Percentiles rank a stretch among this genome's conserved stretches.
Evolutionary conservation across 2,113 vertebrate genomes (phyloP).

Genomic region (Deroptyus accipitrinus): DNA sequence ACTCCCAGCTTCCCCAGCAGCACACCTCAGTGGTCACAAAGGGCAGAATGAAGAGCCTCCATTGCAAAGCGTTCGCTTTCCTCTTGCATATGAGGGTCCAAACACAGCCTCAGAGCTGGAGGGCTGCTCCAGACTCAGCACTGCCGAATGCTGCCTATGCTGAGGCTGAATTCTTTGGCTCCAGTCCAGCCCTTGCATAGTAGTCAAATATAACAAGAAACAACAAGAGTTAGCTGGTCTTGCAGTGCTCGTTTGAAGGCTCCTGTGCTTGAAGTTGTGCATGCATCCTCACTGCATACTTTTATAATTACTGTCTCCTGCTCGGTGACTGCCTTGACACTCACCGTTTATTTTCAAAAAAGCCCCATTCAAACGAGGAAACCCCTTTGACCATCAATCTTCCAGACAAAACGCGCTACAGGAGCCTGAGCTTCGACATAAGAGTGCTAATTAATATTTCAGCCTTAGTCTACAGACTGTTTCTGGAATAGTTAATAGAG

Average conservation of each 20-base stretch:
- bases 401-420: background rate
- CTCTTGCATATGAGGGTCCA: background rate
- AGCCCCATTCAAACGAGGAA: background rate
- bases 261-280: background rate
- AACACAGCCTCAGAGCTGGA: background rate
- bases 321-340: background rate
- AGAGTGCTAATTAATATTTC: conserved; percentile 31
- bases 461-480: background rate
- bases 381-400: background rate
- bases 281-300: background rate
- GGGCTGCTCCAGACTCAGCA: background rate
- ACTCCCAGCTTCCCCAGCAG: background rate
- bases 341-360: background rate
- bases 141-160: background rate
- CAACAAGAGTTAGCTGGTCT: conserved; percentile 44
- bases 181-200: conserved; percentile 27
- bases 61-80: background rate
- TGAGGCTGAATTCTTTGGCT: conserved; percentile 36
- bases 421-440: background rate
- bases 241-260: background rate
- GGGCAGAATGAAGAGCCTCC: background rate
- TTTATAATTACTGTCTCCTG: background rate
- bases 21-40: background rate
- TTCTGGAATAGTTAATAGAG: conserved; percentile 22
- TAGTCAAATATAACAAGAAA: conserved; percentile 61